phyloP scores from a whole-genome alignment of 2,888 invertebrate species.

The Augiades crinisus region DNA sequence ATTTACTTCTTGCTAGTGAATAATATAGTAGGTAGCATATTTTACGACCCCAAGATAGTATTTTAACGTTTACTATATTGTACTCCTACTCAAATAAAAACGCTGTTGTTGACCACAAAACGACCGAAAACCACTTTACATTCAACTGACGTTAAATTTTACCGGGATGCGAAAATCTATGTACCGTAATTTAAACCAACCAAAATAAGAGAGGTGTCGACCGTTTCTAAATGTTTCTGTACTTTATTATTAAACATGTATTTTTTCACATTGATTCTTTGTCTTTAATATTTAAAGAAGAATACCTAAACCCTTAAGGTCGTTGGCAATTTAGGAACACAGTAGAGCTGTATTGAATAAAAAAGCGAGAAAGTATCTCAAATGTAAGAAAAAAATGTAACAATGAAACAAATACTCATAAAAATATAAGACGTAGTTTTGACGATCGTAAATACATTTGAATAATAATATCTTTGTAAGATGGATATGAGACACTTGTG shows the following conservation, averaged over 20 bases:
- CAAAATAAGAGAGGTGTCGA: not conserved
- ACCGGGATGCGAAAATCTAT: not conserved
- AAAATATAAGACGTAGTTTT: constrained; percentile 23
- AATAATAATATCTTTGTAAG: constrained; percentile 27
- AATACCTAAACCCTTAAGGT: too few relatives aligned
- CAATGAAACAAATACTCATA: constrained; percentile 19
- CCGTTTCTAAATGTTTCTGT: not conserved
- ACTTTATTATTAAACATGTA: too few relatives aligned
- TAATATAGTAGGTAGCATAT: constrained; percentile 5
- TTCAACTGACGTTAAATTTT: not conserved
- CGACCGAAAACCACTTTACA: not conserved
- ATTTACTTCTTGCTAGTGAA: constrained; percentile 8
- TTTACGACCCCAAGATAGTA: constrained; percentile 6
- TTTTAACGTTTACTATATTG: not conserved
- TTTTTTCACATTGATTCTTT: too few relatives aligned
- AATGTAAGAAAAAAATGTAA: constrained; percentile 3
- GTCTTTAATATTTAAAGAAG: too few relatives aligned
- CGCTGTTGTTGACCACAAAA: not conserved
- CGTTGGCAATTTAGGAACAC: too few relatives aligned
- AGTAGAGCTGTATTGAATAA: not conserved
- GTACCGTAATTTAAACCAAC: not conserved
- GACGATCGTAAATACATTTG: constrained; percentile 28
- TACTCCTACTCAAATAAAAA: not conserved
- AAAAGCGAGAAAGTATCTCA: not conserved
- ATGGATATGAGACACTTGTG: constrained; percentile 35